Evolutionary conservation across 2,113 vertebrate genomes (phyloP), one percentile per base, ranked within the genome.

Genomic region (Machaerirhynchus nigripectus): DNA sequence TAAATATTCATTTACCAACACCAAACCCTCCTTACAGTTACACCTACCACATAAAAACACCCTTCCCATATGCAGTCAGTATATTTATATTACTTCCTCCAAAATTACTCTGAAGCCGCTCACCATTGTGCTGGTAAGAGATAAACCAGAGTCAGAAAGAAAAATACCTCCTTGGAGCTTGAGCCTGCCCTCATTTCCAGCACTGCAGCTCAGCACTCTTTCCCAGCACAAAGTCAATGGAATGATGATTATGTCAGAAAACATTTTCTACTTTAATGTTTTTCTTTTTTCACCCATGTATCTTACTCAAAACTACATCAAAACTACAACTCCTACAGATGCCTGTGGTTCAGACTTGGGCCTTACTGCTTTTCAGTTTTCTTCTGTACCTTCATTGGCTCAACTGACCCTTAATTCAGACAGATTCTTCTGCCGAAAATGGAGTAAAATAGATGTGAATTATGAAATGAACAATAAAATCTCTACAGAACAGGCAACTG

Each of bases 1-100:
- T 93, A 91, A 96, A 67, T 83, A 90, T 92, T 96, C 89, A 88
- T 85, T 87, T 76, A 91, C 89, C 75, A 90, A 63, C 40, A 96
- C 53, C 59, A 71, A 89, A 14, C 67, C 50, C 73, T 90, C 60
- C 61, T 93, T 53, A 55, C 3, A 2, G 57, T 91, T 84, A 90
- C 83, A 64, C 42, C 65, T 84, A 23, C 52, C 46, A 10, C 67
- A 83, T 23, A 40, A 78, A 93, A 69, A 3, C 39, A 18, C 24
- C 2, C 0, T 71, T 84, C 46, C 70, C 79, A 63, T n/a, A 30
- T 13, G 39, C 0, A 9, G 24, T 28, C 56, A 13, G 56, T 76
- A 8, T 56, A 75, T 90, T 65, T 49, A 64, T 35, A 44, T 64
- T 12, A 10, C n/a, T 80, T 87, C 71, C 87, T 81, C 49, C 78